Conservation (phyloP, 2,113 vertebrate genomes). For the Mirza zaza region DNA sequence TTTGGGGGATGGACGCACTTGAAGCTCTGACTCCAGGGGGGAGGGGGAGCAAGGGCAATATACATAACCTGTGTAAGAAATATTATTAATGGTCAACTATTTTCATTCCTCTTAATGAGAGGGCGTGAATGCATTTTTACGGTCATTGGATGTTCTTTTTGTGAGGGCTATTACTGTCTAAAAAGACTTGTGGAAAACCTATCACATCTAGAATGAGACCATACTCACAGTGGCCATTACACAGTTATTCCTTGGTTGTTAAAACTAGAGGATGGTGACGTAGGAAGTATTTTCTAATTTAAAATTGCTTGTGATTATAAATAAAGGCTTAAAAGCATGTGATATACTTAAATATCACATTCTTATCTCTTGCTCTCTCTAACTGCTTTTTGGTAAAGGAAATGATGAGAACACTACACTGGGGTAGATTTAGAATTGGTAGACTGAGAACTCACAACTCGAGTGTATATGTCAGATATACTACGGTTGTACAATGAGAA, state of each 20-base stretch:
- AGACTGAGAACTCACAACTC: constrained; percentile 1
- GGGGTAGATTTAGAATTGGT: neutral
- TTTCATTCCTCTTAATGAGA: neutral
- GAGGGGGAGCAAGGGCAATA: too few relatives aligned
- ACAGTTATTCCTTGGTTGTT: neutral
- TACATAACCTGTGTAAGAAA: neutral
- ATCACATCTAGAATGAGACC: neutral
- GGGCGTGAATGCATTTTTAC: neutral
- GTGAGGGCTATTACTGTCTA: neutral
- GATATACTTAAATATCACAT: neutral
- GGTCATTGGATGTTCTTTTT: neutral
- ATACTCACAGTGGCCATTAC: neutral
- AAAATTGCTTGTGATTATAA: neutral
- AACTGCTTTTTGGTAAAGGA: neutral
- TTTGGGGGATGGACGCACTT: too few relatives aligned
- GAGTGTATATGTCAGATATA: neutral
- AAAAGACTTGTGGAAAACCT: neutral
- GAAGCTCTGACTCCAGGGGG: too few relatives aligned
- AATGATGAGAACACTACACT: neutral
- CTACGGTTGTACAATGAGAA: constrained; percentile 6
- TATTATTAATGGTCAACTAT: neutral
- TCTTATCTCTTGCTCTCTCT: neutral
- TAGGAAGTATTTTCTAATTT: neutral
- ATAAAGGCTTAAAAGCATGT: neutral
- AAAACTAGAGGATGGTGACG: neutral